A percentile compares a stretch with the other conserved stretches of the same genome.
Conservation (phyloP, 2,797 vertebrate species). For the Tolypeutes matacus region DNA sequence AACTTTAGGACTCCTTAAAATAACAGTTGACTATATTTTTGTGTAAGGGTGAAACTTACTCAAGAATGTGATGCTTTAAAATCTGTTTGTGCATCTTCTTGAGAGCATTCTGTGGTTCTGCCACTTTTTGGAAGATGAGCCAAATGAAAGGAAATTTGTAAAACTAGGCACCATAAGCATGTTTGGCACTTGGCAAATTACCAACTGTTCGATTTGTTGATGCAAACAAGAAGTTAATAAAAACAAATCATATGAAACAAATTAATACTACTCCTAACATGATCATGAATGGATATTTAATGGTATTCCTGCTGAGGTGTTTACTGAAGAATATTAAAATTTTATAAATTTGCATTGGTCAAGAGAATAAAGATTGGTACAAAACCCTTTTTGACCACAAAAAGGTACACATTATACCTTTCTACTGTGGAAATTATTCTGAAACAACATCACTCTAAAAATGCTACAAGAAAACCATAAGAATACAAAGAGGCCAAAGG, state of each 20-base stretch:
- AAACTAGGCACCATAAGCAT: not conserved
- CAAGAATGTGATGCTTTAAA: not conserved
- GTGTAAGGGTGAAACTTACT: not conserved
- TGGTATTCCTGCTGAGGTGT: not conserved
- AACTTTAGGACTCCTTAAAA: not conserved
- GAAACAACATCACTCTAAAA: not conserved
- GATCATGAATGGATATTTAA: constrained; percentile 14
- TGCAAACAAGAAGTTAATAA: not conserved
- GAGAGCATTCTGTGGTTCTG: not conserved
- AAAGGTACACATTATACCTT: not conserved
- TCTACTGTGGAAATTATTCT: constrained; percentile 23
- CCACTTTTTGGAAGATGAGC: not conserved
- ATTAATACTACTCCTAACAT: not conserved
- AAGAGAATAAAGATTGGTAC: constrained; percentile 2
- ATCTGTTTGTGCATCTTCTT: not conserved
- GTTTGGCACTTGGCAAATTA: not conserved
- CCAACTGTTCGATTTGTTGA: constrained; percentile 26
- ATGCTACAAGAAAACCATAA: not conserved
- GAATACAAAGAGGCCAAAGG: not conserved
- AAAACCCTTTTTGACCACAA: constrained; percentile 4
- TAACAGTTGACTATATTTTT: not conserved
- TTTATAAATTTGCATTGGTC: not conserved
- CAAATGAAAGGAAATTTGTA: not conserved
- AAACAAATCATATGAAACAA: not conserved
- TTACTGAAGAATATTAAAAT: constrained; percentile 35